Evolutionary conservation across 2,797 vertebrate genomes (phyloP).

Genomic region (Kryptolebias ocellatus): DNA sequence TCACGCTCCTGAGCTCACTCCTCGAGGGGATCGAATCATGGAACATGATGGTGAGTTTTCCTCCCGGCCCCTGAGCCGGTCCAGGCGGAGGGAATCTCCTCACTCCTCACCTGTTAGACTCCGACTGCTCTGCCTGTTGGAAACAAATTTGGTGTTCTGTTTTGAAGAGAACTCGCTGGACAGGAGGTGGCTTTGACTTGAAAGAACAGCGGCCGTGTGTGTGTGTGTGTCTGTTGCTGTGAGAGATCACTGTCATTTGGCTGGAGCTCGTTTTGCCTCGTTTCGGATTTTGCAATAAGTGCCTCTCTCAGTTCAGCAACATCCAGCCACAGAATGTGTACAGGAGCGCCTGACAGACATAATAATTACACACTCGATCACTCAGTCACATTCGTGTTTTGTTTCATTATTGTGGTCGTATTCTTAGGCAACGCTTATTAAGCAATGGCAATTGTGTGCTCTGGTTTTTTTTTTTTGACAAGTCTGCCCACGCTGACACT

Average conservation of each 20-base stretch:
- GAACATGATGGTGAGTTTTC: constrained; percentile 89
- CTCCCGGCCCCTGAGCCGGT: constrained; percentile 5
- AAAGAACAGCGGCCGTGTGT: too few relatives aligned
- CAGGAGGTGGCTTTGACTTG: too few relatives aligned
- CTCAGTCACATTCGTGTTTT: constrained; percentile 27
- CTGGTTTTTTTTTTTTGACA: constrained; percentile 24
- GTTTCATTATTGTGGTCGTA: constrained; percentile 17
- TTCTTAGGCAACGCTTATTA: constrained; percentile 15
- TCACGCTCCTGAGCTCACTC: constrained; percentile 70
- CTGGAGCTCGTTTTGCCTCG: constrained; percentile 18
- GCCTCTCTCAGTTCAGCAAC: constrained; percentile 4
- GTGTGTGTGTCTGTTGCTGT: neutral
- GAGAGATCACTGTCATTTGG: neutral
- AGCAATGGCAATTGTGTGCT: constrained; percentile 1
- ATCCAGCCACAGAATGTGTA: constrained; percentile 22
- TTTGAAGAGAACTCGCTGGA: too few relatives aligned
- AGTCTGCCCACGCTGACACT: constrained; percentile 32
- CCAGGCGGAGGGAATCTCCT: constrained; percentile 5
- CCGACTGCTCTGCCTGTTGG: neutral
- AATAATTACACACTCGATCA: constrained; percentile 52
- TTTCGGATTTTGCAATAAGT: constrained; percentile 34
- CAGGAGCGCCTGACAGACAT: constrained; percentile 25
- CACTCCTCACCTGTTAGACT: constrained; percentile 49
- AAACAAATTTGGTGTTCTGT: neutral
- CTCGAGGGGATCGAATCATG: constrained; percentile 81